Evolutionary conservation across 2,113 vertebrate genomes (phyloP), one percentile per base, ranked within the genome.

Genomic region (Cyanoramphus novaezelandiae): DNA sequence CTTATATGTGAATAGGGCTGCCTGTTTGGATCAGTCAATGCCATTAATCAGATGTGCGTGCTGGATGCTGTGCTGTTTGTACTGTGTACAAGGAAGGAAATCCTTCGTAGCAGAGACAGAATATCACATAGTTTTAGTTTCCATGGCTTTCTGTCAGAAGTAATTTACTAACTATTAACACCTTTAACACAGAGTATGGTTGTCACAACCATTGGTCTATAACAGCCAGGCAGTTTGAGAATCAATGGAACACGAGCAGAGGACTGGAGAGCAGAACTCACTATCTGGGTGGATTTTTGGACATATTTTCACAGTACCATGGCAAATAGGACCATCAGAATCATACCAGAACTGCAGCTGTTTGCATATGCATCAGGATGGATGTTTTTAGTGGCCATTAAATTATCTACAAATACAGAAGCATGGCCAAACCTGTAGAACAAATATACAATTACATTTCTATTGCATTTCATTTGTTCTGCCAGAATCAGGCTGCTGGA

Each of bases 241-340:
- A 87, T 46, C 0, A 1, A 53, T 31, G 37, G 37, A 92, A 63
- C 44, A 76, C 7, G 46, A 63, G 31, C 33, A 62, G 43, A 75
- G 27, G 17, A 52, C 52, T 33, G 13, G 28, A 86, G 9, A 74
- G 21, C 19, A 93, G 78, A 92, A 50, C 53, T 53, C 86, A 23
- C 59, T 35, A 5, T 35, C 24, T 50, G 31, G 27, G 11, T 37
- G n/a, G 0, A 0, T 55, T 86, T 49, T 5, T 24, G 5, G 7
- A 28, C 21, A 2, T 63, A 49, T 83, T 88, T 85, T 74, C 10
- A 52, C 50, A 78, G 28, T 9, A n/a, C 33, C 20, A 12, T 17
- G 35, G 35, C 29, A 89, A 86, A 76, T 3, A 84, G 27, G 27
- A 70, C 13, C 13, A 47, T 16, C 25, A 33, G 46, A 89, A 44